Conservation (phyloP, 1,140 invertebrate species). For the Phymastichus coffea region DNA sequence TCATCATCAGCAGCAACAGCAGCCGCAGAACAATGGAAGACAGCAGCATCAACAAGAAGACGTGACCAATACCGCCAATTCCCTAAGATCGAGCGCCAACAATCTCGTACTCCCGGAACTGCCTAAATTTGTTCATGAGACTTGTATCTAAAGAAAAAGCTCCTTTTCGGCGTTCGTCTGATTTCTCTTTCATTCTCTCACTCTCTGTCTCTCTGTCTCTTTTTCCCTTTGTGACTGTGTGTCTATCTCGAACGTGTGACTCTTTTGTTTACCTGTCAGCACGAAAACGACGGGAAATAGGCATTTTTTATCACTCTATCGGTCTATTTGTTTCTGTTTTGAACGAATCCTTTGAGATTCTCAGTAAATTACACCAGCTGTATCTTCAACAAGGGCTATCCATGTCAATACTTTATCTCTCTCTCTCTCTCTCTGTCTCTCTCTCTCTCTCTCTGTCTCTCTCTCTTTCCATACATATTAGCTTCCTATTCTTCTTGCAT, state of each 20-base stretch:
- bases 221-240: neutral
- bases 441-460: slow-evolving; percentile 12
- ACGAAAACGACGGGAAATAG: too few species aligned
- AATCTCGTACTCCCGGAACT: slow-evolving; percentile 60
- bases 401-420: too few species aligned
- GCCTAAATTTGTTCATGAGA: slow-evolving; percentile 70
- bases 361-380: too few species aligned
- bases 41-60: slow-evolving; percentile 18
- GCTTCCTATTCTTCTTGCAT: neutral
- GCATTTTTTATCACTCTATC: too few species aligned
- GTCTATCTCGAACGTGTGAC: too few species aligned
- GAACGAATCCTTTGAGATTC: too few species aligned
- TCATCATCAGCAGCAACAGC: too few species aligned
- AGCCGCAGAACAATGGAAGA: slow-evolving; percentile 26
- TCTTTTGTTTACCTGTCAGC: too few species aligned
- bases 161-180: slow-evolving; percentile 8
- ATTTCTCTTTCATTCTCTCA: slow-evolving; percentile 3
- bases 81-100: slow-evolving; percentile 53
- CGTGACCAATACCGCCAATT: slow-evolving; percentile 44
- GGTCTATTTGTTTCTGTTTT: too few species aligned
- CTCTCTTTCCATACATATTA: neutral
- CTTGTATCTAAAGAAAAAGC: slow-evolving; percentile 62
- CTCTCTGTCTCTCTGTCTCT: neutral
- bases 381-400: too few species aligned
- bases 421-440: slow-evolving; percentile 26